Evolutionary conservation across 2,113 vertebrate species (phyloP).

Genomic region (Sinocyclocheilus anophthalmus): DNA sequence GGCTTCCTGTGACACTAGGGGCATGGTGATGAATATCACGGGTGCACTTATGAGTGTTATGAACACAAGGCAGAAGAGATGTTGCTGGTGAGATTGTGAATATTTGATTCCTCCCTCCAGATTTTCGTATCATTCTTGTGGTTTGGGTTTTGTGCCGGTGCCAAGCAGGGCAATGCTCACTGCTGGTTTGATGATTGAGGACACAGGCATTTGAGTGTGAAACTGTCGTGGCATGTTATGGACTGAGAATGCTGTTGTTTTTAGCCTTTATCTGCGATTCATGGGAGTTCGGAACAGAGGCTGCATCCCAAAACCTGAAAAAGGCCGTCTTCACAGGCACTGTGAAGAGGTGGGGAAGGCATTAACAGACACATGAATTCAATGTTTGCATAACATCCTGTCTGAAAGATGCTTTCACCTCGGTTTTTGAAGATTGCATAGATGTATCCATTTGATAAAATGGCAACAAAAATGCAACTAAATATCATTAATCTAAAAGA

Average conservation of each 20-base stretch:
- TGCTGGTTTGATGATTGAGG: constrained; percentile 9
- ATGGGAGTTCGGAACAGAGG: neutral
- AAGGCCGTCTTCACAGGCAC: neutral
- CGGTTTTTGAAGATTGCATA: neutral
- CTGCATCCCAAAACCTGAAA: neutral
- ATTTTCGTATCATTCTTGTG: neutral
- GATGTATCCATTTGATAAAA: neutral
- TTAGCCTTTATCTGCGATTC: neutral
- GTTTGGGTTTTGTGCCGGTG: neutral
- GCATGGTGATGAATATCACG: neutral
- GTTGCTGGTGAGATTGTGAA: neutral
- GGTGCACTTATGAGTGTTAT: neutral
- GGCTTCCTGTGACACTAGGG: constrained; percentile 9
- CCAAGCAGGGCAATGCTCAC: neutral
- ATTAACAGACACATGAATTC: neutral
- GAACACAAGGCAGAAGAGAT: constrained; percentile 9
- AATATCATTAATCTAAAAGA: neutral
- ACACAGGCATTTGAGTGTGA: constrained; percentile 3
- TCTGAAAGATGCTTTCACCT: neutral
- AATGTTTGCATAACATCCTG: neutral
- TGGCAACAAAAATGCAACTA: neutral
- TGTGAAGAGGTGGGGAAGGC: neutral
- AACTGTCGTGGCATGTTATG: neutral
- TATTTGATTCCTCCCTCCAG: constrained; percentile 6
- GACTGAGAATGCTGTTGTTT: constrained; percentile 27